phyloP scores from a whole-genome alignment of 2,113 vertebrate genomes.

The Bambusicola thoracicus region DNA sequence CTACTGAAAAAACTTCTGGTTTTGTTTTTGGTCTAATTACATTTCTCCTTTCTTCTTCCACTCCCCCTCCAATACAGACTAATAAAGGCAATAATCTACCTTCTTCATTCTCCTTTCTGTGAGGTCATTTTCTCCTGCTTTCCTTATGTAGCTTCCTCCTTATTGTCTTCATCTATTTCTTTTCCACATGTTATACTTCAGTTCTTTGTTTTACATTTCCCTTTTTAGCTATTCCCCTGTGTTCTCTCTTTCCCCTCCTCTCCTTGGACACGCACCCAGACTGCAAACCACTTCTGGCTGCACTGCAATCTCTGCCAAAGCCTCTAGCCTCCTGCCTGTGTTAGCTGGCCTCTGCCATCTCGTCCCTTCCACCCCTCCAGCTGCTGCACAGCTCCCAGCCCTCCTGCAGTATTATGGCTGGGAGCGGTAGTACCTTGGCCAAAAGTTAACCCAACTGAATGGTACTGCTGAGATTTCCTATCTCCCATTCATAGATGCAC shows the following conservation, averaged over 20 bases:
- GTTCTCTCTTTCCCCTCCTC: neutral
- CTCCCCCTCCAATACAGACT: neutral
- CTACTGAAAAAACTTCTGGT: neutral
- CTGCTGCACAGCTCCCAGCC: neutral
- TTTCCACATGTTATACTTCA: neutral
- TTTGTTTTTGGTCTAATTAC: neutral
- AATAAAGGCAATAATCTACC: neutral
- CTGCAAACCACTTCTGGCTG: neutral
- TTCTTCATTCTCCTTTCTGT: neutral
- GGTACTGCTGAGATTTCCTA: neutral
- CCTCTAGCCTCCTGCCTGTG: neutral
- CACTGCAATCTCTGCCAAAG: neutral
- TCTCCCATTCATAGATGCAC: neutral
- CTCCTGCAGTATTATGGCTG: neutral
- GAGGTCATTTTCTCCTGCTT: slow-evolving; percentile 11
- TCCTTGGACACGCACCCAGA: neutral
- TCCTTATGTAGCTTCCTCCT: slow-evolving; percentile 29
- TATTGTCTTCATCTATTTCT: slow-evolving; percentile 12
- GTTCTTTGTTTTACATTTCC: slow-evolving; percentile 42
- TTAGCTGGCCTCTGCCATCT: neutral
- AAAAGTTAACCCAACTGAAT: neutral
- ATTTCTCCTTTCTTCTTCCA: neutral
- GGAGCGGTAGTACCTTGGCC: neutral
- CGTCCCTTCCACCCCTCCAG: neutral
- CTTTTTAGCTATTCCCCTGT: neutral